Conservation (phyloP, 2,797 vertebrate species). For the Bryconaethiops microstoma region DNA sequence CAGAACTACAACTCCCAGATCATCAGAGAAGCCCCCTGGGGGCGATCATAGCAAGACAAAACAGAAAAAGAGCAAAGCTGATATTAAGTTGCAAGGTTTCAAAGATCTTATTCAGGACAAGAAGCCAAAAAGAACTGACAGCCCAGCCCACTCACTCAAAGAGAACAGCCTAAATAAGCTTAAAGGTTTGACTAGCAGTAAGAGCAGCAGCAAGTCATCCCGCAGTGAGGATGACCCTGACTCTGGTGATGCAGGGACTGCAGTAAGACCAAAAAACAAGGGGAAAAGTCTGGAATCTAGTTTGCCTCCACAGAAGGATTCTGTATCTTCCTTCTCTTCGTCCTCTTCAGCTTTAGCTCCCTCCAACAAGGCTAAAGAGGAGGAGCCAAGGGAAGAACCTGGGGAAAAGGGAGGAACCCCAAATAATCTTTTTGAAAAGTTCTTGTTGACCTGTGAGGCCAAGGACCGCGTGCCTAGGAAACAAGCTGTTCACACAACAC, state of each 20-base stretch:
- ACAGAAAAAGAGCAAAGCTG: constrained; percentile 80
- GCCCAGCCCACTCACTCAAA: constrained; percentile 50
- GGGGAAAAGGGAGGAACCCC: constrained; percentile 69
- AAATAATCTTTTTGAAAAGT: constrained; percentile 81
- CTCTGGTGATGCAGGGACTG: constrained; percentile 78
- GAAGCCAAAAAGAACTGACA: constrained; percentile 68
- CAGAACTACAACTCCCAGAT: constrained; percentile 50
- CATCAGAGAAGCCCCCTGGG: constrained; percentile 55
- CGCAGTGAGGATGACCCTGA: constrained; percentile 79
- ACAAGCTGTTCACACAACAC: constrained; percentile 61
- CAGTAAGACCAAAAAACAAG: constrained; percentile 62
- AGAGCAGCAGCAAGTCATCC: constrained; percentile 66
- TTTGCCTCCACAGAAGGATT: constrained; percentile 54
- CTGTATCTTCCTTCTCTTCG: constrained; percentile 64
- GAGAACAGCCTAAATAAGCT: constrained; percentile 73
- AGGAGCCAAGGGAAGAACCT: constrained; percentile 71
- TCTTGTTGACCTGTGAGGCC: constrained; percentile 79
- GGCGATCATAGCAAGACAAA: constrained; percentile 68
- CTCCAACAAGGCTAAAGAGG: constrained; percentile 63
- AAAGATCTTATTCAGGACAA: constrained; percentile 75
- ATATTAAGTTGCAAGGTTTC: constrained; percentile 74
- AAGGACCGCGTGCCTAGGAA: constrained; percentile 78
- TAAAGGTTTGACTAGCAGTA: constrained; percentile 72
- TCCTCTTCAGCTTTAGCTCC: constrained; percentile 55
- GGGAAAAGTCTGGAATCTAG: constrained; percentile 63